Evolutionary conservation across 1,140 invertebrate species (phyloP), one percentile per base, ranked within the genome.

Genomic region (Chlorops oryzae): DNA sequence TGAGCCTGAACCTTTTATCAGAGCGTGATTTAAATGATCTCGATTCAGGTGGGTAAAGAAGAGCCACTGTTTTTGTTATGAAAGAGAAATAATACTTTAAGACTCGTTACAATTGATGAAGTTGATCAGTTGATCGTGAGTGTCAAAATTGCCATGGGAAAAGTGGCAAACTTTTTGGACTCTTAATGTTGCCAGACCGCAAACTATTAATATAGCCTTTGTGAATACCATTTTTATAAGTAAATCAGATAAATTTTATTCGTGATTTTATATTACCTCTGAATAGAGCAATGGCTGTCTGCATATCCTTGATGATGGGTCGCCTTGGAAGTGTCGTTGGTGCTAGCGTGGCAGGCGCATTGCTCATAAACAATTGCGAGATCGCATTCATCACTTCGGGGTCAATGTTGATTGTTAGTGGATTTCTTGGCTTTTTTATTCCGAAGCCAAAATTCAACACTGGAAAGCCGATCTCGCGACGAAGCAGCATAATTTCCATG

Each of bases 241-340:
- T 4, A n/a, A 7, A 15, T n/a, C n/a, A n/a, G n/a, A n/a, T n/a
- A n/a, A n/a, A n/a, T n/a, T n/a, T n/a, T n/a, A n/a, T n/a, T n/a
- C n/a, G n/a, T n/a, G n/a, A n/a, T n/a, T n/a, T n/a, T n/a, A n/a
- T n/a, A n/a, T n/a, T n/a, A n/a, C n/a, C n/a, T n/a, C n/a, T n/a
- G n/a, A n/a, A n/a, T 27, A 59, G 57, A 49, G 51, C 59, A 27
- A 67, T 67, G 61, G 68, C 68, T 10, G 52, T 71, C 18, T 63
- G 59, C 32, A 54, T 69, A 20, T 56, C 63, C 10, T 51, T 71
- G 20, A 62, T 65, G 57, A 47, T 55, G 25, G 68, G 63, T 32
- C 55, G 65, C 23, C 42, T 67, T 5, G 55, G 55, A 3, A 59
- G 58, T 34, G 53, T 61, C 3, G 55, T 62, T n/a, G 58, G 58